Base-by-base conservation (phyloP, 2,888 invertebrate species). In the Anorthoa munda region DNA sequence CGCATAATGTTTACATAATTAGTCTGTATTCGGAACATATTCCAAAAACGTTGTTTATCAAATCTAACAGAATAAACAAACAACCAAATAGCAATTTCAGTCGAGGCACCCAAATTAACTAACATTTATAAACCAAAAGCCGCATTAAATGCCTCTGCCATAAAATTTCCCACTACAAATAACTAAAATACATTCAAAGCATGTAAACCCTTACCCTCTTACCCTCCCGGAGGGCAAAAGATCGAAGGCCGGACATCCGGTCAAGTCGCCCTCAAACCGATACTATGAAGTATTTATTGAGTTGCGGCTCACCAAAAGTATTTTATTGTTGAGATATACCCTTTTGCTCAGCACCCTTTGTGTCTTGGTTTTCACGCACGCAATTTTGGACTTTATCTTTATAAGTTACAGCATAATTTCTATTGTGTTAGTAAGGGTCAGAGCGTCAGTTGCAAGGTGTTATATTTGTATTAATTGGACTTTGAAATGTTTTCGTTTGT, bases 221-320 rank as follows among this genome's bases (percentile, higher is more conserved):
- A 75, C 84, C 84, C 89, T 88, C 93, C 93, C 91, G 86, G 86
- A 90, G 94, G 95, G 94, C 93, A 88, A 91, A 90, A 94, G 95
- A 94, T 94, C 95, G 94, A 92, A 94, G 94, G 94, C 93, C 94
- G 93, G 93, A 94, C 93, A 87, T 95, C 94, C 95, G 95, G 95
- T 92, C 95, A 93, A 92, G 90, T 92, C 93, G 91, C 93, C 94
- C 94, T 93, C 93, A 92, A 92, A 93, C 94, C 94, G 94, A 94
- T 95, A 95, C 95, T 95, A 95, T 95, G 95, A 96, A 95, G 96
- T 96, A 96, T 96, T 96, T 96, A 96, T 96, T 94, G 95, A 95
- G 94, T 94, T 95, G 96, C 91, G 96, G 96, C 91, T 93, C 89
- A 95, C 96, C 96, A 87, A 93, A 95, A 90, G 93, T 95, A 95